Evolutionary conservation across 2,113 vertebrate species (phyloP).

Genomic region (Coracopsis vasa): DNA sequence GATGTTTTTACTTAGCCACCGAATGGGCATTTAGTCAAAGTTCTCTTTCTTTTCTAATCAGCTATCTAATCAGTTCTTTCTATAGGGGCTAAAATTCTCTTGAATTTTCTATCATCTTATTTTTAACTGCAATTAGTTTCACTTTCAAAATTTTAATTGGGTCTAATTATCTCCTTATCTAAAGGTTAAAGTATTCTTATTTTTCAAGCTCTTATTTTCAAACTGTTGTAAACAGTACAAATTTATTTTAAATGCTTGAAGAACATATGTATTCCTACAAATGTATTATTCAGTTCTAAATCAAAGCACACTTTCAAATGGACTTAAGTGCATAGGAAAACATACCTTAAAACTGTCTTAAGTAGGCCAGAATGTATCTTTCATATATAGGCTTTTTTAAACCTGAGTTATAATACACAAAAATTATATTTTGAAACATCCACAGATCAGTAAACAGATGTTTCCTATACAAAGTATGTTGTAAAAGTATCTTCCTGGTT

Average conservation of each 20-base stretch:
- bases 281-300: not conserved
- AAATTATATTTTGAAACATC: not conserved
- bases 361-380: not conserved
- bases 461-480: not conserved
- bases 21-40: not conserved
- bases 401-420: not conserved
- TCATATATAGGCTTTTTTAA: not conserved
- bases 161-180: not conserved
- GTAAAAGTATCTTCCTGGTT: not conserved
- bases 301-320: not conserved
- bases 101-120: not conserved
- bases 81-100: rapidly evolving
- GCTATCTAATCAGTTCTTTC: not conserved
- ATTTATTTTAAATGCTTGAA: not conserved
- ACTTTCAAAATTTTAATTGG: not conserved
- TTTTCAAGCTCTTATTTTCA: not conserved
- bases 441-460: not conserved
- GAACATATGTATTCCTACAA: not conserved
- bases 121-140: not conserved
- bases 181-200: not conserved
- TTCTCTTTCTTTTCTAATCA: not conserved
- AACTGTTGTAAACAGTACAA: not conserved
- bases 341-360: not conserved
- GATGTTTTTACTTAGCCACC: not conserved
- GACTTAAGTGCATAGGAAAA: not conserved